Conservation (phyloP, 2,888 invertebrate species). For the Copidosoma aretas region DNA sequence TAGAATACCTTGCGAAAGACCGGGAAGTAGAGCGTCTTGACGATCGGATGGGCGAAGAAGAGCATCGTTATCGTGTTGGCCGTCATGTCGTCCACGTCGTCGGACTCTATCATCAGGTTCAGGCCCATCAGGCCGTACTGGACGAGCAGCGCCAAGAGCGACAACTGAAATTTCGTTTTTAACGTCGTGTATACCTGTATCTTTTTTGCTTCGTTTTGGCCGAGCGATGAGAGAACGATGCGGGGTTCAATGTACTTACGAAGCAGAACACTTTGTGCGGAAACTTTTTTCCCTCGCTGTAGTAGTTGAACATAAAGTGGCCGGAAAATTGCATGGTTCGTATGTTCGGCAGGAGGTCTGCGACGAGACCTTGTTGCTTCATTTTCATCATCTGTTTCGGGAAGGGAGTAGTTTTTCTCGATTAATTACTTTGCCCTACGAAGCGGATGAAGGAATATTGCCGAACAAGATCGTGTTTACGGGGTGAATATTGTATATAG, state of each 20-base stretch:
- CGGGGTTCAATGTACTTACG: conserved; percentile 56
- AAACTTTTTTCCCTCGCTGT: conserved; percentile 62
- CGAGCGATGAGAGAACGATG: neutral
- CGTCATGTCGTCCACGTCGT: conserved; percentile 75
- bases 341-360: conserved; percentile 85
- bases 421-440: no score
- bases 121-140: conserved; percentile 71
- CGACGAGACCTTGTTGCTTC: conserved; percentile 75
- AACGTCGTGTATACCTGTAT: no score
- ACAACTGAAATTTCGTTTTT: no score
- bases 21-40: conserved; percentile 78
- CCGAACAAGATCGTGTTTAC: no score
- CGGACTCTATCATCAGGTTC: conserved; percentile 75
- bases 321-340: conserved; percentile 78
- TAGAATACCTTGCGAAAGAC: conserved; percentile 77
- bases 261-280: conserved; percentile 60
- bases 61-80: conserved; percentile 83
- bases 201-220: no score
- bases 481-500: no score
- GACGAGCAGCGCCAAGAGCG: conserved; percentile 69
- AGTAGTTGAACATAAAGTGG: conserved; percentile 81
- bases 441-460: no score
- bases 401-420: neutral
- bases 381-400: conserved; percentile 66
- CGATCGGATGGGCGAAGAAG: conserved; percentile 79